These are phyloP conservation scores for Agrypnia vestita DNA, from an alignment of 1,140 invertebrate species.

Conservation along the genomic window DNA sequence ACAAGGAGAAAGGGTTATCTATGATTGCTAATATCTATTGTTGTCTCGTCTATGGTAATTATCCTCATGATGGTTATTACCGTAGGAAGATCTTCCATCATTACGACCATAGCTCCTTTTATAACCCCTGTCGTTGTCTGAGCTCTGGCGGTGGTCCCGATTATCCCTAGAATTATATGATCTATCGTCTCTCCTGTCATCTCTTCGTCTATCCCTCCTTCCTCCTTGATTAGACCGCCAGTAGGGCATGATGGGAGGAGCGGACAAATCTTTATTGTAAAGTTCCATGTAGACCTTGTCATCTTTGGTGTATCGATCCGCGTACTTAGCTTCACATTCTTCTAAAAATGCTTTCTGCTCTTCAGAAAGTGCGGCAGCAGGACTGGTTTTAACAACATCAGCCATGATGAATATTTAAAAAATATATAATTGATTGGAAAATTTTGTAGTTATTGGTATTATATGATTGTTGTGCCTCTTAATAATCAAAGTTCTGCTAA, in stretches of 20 bases:
- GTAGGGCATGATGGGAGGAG: slow-evolving; percentile 67
- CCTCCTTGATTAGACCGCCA: slow-evolving; percentile 32
- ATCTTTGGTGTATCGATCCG: slow-evolving; percentile 68
- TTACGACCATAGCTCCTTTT: neutral
- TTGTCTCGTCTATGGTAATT: slow-evolving; percentile 4
- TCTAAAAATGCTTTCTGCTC: slow-evolving; percentile 67
- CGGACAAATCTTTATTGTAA: slow-evolving; percentile 64
- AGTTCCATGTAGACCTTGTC: slow-evolving; percentile 70
- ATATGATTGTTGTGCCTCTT: neutral
- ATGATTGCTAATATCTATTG: no score
- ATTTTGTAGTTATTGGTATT: slow-evolving; percentile 4
- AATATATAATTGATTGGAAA: slow-evolving; percentile 25
- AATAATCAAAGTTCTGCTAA: neutral
- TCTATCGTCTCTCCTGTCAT: slow-evolving; percentile 23
- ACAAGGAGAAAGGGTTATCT: no score
- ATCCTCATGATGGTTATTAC: neutral
- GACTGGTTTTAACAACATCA: neutral
- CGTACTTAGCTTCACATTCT: slow-evolving; percentile 67
- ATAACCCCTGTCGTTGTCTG: neutral
- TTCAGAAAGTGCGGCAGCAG: slow-evolving; percentile 62
- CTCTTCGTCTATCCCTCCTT: slow-evolving; percentile 27
- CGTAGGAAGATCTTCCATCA: neutral
- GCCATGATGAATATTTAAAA: slow-evolving; percentile 62
- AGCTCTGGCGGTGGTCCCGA: neutral
- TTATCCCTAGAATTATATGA: slow-evolving; percentile 1